Conservation (phyloP, 2,797 vertebrate species). For the Pangasius sanitwongsei region DNA sequence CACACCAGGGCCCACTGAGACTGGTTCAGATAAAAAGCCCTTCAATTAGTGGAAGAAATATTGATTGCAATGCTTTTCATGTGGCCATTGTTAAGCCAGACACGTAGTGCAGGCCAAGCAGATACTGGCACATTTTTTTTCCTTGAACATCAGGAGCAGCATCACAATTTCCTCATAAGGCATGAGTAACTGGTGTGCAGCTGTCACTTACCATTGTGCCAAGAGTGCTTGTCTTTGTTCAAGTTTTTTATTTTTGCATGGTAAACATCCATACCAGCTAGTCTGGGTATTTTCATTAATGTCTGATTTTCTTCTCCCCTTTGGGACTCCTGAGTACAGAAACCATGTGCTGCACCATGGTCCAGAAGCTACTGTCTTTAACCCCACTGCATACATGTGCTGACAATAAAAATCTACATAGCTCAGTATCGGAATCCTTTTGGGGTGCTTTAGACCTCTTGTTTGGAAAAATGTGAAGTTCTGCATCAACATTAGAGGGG, state of each 20-base stretch:
- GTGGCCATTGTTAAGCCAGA: constrained; percentile 70
- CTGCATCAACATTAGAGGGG: not conserved
- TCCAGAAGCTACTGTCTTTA: not conserved
- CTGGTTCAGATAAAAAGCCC: constrained; percentile 75
- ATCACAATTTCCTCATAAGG: constrained; percentile 65
- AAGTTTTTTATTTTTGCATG: not conserved
- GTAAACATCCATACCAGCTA: not conserved
- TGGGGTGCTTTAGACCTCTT: not conserved
- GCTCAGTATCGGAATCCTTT: not conserved
- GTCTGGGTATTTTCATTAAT: not conserved
- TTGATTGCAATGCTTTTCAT: constrained; percentile 81
- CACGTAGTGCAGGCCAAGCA: constrained; percentile 69
- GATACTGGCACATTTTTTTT: constrained; percentile 57
- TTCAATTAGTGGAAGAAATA: constrained; percentile 80
- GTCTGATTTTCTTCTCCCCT: not conserved
- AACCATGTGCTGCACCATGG: not conserved
- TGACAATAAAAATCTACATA: not conserved
- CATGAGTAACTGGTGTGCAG: constrained; percentile 59
- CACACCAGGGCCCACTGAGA: constrained; percentile 64
- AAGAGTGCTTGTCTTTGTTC: constrained; percentile 2
- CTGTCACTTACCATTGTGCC: constrained; percentile 39
- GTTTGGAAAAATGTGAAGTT: not conserved
- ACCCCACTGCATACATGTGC: not conserved
- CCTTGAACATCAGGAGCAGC: constrained; percentile 55
- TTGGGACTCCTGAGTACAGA: too few relatives aligned